These are phyloP conservation scores for Epinotia bilunana DNA, from an alignment of 2,888 invertebrate species.

Conservation along the genomic window DNA sequence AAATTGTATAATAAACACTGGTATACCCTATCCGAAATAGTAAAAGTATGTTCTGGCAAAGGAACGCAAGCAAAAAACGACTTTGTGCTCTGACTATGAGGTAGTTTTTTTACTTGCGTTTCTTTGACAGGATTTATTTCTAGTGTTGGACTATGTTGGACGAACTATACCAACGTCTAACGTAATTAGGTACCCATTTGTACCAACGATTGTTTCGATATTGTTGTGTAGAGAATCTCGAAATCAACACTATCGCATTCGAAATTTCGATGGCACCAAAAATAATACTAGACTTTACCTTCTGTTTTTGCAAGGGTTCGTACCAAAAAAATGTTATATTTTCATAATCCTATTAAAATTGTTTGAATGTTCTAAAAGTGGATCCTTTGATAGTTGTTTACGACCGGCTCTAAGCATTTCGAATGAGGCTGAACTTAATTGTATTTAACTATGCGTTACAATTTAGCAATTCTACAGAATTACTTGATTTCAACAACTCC, in stretches of 20 bases:
- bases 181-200: background rate
- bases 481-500: too few species aligned
- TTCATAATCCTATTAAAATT: conserved; percentile 29
- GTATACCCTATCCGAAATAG: too few species aligned
- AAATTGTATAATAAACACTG: background rate
- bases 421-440: conserved; percentile 22
- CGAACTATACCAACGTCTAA: background rate
- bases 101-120: too few species aligned
- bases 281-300: background rate
- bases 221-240: background rate
- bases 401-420: conserved; percentile 16
- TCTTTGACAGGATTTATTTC: background rate
- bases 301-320: conserved; percentile 2
- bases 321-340: conserved; percentile 42
- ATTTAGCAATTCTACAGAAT: too few species aligned
- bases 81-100: too few species aligned
- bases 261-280: background rate
- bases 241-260: background rate
- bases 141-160: background rate
- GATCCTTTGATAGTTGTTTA: conserved; percentile 15
- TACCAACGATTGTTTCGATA: background rate
- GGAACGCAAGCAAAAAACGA: too few species aligned
- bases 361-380: conserved; percentile 19
- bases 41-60: too few species aligned
- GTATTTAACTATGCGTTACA: background rate